Evolutionary conservation across 2,888 invertebrate genomes (phyloP), one percentile per base, ranked within the genome.

Genomic region (Andrena dorsata): DNA sequence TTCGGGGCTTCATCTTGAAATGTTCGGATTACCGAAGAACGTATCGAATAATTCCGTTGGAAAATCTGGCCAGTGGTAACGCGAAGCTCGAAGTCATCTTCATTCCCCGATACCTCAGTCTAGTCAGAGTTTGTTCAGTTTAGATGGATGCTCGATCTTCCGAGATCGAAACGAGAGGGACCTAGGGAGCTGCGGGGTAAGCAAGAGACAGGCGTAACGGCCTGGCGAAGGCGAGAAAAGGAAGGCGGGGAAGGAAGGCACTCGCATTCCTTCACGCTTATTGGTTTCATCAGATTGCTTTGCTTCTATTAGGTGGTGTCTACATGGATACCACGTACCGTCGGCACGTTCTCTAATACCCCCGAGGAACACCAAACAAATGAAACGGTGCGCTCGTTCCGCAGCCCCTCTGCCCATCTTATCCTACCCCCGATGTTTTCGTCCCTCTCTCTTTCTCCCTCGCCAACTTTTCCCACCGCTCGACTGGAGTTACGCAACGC

Each of bases 281-380:
- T 93, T 93, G 93, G 92, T 93, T 93, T 92, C 92, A 93, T 93
- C 92, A 92, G 92, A 93, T 92, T 92, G 90, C 91, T 90, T 91
- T 90, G 90, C 90, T 92, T 91, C 92, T 91, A 92, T 92, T 91
- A 92, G 86, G 73, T 78, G 91, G 90, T 90, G 90, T 91, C 91
- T 89, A 89, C 88, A 89, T 89, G 87, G 88, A 90, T 91, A 91
- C 90, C 90, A 90, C 89, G 90, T 91, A 89, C 89, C 88, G 80
- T 72, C 88, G 88, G 91, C 92, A 91, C 92, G 92, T 92, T 90
- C 89, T 91, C 90, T 90, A 90, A 92, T 91, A 92, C 90, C 86
- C 90, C 84, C 81, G 80, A 89, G 90, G 90, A 91, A 92, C 91
- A 90, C 90, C 91, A 90, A 92, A 92, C 91, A 92, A 92, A 91